These are phyloP conservation scores for Pygocentrus nattereri DNA, from an alignment of 2,797 vertebrate genomes.

Conservation along the genomic window DNA sequence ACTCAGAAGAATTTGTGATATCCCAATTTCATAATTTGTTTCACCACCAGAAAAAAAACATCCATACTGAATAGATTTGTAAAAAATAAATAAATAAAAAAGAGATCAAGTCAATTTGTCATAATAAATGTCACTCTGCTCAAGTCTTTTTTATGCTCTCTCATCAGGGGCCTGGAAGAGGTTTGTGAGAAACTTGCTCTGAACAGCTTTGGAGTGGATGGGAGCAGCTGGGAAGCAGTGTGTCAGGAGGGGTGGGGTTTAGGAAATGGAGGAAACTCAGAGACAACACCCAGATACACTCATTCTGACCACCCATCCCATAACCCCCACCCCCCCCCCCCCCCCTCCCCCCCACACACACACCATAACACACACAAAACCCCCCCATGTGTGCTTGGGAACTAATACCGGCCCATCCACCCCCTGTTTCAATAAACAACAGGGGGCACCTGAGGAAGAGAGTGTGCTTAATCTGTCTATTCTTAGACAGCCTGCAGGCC, in stretches of 20 bases:
- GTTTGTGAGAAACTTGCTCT: constrained; percentile 21
- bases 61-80: neutral
- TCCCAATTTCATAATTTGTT: neutral
- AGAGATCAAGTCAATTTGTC: neutral
- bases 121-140: constrained; percentile 14
- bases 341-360: neutral
- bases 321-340: neutral
- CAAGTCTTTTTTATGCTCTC: neutral
- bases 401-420: constrained; percentile 36
- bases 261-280: constrained; percentile 71
- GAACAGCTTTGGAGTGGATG: constrained; percentile 36
- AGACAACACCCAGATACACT: constrained; percentile 59
- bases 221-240: constrained; percentile 44
- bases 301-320: constrained; percentile 42
- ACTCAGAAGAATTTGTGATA: neutral
- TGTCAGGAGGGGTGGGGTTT: constrained; percentile 49
- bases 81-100: neutral
- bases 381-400: constrained; percentile 34
- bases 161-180: neutral
- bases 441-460: constrained; percentile 55
- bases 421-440: constrained; percentile 54
- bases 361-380: constrained; percentile 9
- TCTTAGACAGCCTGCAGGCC: constrained; percentile 32
- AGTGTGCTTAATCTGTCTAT: constrained; percentile 44
- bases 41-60: neutral